A percentile compares a stretch with the other conserved stretches of the same genome.
Conservation (phyloP, 2,113 vertebrate genomes). For the Cynocephalus volans region DNA sequence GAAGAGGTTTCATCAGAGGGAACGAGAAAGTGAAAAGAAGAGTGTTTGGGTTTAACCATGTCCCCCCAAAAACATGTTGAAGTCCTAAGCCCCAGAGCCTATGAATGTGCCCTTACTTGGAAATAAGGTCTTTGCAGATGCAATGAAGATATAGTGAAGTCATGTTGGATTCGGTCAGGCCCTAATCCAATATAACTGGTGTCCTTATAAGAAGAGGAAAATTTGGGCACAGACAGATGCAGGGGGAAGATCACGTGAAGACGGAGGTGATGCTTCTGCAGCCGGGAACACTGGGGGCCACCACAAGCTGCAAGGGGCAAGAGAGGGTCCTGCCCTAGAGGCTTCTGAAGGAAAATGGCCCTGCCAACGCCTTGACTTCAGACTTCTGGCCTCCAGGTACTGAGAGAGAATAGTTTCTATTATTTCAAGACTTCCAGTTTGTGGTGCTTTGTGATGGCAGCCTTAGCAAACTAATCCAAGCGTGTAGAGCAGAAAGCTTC, state of each 20-base stretch:
- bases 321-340: background rate
- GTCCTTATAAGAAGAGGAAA: background rate
- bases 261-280: background rate
- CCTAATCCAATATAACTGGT: background rate
- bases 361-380: background rate
- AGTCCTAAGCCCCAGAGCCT: background rate
- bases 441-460: background rate
- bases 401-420: background rate
- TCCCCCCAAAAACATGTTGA: background rate
- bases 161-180: background rate
- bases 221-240: background rate
- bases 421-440: background rate
- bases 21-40: background rate
- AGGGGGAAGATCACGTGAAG: background rate
- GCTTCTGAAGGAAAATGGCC: background rate
- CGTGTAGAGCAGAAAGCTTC: background rate
- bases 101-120: background rate
- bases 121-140: background rate
- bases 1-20: background rate
- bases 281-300: background rate
- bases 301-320: background rate
- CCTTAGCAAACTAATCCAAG: background rate
- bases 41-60: background rate
- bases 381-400: background rate
- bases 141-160: background rate